Evolutionary conservation across 1,140 invertebrate genomes (phyloP).

Genomic region (Drosophila eugracilis): DNA sequence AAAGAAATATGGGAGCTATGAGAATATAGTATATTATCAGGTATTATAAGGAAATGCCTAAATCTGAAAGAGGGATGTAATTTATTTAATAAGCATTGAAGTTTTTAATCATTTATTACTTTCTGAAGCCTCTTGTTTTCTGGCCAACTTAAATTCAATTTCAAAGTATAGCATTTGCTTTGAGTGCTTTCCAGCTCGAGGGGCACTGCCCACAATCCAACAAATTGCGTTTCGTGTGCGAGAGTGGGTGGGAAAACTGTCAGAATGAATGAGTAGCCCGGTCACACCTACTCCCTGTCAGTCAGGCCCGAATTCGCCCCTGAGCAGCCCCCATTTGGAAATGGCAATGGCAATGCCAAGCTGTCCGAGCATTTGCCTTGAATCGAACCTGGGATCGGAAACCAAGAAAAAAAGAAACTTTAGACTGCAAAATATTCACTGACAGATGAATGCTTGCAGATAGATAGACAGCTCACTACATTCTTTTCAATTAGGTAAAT

Average conservation of each 20-base stretch:
- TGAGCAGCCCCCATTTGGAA: slow-evolving; percentile 37
- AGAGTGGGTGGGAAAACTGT: slow-evolving; percentile 84
- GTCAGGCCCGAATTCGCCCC: slow-evolving; percentile 57
- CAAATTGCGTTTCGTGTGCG: slow-evolving; percentile 80
- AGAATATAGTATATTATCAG: neutral
- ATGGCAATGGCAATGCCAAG: slow-evolving; percentile 37
- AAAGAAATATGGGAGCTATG: neutral
- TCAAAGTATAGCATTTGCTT: neutral
- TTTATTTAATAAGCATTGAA: no score
- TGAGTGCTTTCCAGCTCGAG: slow-evolving; percentile 52
- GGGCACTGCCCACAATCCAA: slow-evolving; percentile 84
- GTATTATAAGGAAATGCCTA: no score
- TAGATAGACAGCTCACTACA: slow-evolving; percentile 19
- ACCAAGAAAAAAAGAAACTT: slow-evolving; percentile 41
- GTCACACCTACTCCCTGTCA: slow-evolving; percentile 83
- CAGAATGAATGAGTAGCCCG: slow-evolving; percentile 84
- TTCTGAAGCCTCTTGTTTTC: no score
- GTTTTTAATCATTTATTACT: no score
- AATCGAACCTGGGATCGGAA: slow-evolving; percentile 20
- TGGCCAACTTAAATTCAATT: no score
- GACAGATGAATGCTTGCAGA: slow-evolving; percentile 29
- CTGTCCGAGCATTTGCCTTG: slow-evolving; percentile 73
- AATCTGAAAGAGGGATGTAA: no score
- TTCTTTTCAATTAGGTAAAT: slow-evolving; percentile 72
- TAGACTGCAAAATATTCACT: slow-evolving; percentile 45